phyloP scores from a whole-genome alignment of 2,797 vertebrate genomes.

The Synaphobranchus kaupii region DNA sequence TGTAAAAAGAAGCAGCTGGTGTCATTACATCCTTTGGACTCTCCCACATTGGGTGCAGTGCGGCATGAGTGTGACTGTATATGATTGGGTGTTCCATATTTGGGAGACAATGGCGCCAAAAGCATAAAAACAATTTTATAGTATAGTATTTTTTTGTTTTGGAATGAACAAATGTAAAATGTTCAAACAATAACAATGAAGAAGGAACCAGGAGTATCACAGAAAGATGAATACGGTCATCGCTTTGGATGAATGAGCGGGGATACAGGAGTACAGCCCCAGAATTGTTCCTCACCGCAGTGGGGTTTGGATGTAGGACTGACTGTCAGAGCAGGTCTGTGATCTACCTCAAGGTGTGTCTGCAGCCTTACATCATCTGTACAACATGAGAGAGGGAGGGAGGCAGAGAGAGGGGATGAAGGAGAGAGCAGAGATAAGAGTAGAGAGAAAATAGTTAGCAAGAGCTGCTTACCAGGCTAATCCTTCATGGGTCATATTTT shows the following conservation, averaged over 20 bases:
- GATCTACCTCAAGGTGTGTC: not conserved
- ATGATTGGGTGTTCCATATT: no score
- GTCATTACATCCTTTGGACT: no score
- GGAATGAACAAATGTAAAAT: not conserved
- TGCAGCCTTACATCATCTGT: not conserved
- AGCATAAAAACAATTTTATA: no score
- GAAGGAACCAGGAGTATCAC: no score
- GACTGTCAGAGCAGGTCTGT: not conserved
- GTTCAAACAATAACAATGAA: no score
- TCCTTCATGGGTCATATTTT: not conserved
- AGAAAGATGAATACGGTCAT: no score
- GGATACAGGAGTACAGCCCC: no score
- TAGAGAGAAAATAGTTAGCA: not conserved
- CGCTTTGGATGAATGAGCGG: no score
- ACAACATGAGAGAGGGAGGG: not conserved
- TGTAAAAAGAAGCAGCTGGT: no score
- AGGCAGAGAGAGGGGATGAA: not conserved
- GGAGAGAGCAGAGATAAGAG: not conserved
- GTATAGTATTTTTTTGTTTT: not conserved
- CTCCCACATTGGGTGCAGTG: no score
- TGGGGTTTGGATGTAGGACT: not conserved
- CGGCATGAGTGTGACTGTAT: no score
- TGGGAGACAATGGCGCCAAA: no score
- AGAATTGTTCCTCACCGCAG: not conserved
- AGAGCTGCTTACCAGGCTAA: not conserved